Base-by-base conservation (phyloP, 1,140 invertebrate species). In the Aleiodes sp. region DNA sequence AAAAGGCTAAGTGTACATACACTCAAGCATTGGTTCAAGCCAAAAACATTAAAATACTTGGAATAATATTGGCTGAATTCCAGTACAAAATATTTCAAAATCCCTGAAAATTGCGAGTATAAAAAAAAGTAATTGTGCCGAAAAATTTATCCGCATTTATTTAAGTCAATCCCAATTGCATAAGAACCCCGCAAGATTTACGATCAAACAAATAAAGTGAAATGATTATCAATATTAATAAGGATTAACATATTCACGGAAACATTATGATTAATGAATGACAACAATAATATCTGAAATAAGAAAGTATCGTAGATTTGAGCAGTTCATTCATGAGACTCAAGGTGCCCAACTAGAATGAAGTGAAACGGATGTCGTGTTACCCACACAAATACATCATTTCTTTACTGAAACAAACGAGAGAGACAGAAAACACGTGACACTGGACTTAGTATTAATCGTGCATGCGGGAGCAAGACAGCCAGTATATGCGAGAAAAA, bases 381-480 rank as follows among this genome's bases (percentile, higher is more conserved):
- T 21, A 16, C 46, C 46, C 21, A 6, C 39, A n/a, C n/a, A n/a
- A n/a, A n/a, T n/a, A n/a, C n/a, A n/a, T n/a, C n/a, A n/a, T n/a
- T 26, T 0, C 46, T 8, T 9, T 9, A 9, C 46, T 16, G 19
- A 8, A 52, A 52, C 46, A 24, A 24, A n/a, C n/a, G n/a, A n/a
- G n/a, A n/a, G n/a, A 9, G 46, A 52, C 46, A 52, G 46, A 52
- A 52, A 7, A 52, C 46, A 52, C 46, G 16, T 52, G 16, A 52
- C 46, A 52, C 12, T 2, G 7, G 16, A 9, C 46, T 2, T 52
- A 16, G 21, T 21, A 24, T 21, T 6, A 35, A 6, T 35, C 10
- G 4, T 35, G 31, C 21, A n/a, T 21, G 8, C 21, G 16, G 26
- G 46, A 52, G 46, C 21, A 24, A 24, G 46, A 43, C 1, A 43